phyloP scores from a whole-genome alignment of 2,113 vertebrate genomes.

The Pholis gunnellus region DNA sequence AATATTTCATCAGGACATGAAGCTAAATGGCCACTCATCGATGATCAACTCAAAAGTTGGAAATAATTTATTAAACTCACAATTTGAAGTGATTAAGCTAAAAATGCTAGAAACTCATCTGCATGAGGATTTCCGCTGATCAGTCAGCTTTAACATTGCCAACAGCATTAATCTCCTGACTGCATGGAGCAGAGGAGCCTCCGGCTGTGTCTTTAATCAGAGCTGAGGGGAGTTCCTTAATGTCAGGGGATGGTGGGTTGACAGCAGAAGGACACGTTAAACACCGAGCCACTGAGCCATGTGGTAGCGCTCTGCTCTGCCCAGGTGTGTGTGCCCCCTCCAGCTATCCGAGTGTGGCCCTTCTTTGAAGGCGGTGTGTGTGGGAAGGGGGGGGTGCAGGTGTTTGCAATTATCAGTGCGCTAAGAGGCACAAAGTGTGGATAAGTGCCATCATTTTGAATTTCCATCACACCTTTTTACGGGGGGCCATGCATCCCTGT shows the following conservation, averaged over 20 bases:
- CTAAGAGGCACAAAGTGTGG: constrained; percentile 87
- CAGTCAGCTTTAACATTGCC: constrained; percentile 17
- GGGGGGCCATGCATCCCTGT: constrained; percentile 69
- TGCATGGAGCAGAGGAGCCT: constrained; percentile 41
- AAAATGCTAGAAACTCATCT: constrained; percentile 5
- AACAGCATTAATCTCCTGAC: constrained; percentile 37
- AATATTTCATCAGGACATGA: neutral
- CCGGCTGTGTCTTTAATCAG: constrained; percentile 64
- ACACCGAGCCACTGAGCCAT: constrained; percentile 71
- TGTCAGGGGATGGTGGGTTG: constrained; percentile 44
- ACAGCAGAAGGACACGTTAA: constrained; percentile 72
- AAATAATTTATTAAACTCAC: neutral
- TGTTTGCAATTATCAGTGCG: constrained; percentile 86
- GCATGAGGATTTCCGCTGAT: constrained; percentile 41
- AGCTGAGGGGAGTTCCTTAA: constrained; percentile 55
- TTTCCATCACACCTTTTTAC: constrained; percentile 88
- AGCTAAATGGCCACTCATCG: neutral
- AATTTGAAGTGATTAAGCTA: constrained; percentile 8
- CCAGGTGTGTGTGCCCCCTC: constrained; percentile 82
- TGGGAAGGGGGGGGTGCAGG: constrained; percentile 72
- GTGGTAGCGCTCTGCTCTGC: constrained; percentile 77
- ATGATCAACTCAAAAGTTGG: neutral
- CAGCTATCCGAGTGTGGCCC: constrained; percentile 81
- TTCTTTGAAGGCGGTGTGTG: constrained; percentile 75
- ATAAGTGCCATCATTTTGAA: constrained; percentile 87